Percentiles rank a stretch among this genome's conserved stretches.
Evolutionary conservation across 2,113 vertebrate genomes (phyloP).

Genomic region (Mola mola): DNA sequence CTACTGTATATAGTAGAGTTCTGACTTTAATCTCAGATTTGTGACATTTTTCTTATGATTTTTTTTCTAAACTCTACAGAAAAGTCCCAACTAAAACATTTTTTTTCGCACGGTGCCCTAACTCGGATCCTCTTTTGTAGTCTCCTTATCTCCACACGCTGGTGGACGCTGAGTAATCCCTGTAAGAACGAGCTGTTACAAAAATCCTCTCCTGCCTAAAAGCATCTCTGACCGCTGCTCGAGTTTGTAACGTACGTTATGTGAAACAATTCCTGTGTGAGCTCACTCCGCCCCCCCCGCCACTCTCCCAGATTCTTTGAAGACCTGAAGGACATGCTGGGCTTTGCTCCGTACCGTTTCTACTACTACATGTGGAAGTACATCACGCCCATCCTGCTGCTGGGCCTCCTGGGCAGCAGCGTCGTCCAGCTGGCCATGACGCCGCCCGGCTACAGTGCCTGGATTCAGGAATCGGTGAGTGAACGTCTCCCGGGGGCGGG

Average conservation of each 20-base stretch:
- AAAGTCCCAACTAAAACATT: too few species aligned
- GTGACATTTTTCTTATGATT: too few species aligned
- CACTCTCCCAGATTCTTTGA: slow-evolving; percentile 89
- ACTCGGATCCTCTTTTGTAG: too few species aligned
- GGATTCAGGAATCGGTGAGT: slow-evolving; percentile 92
- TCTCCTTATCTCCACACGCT: not conserved
- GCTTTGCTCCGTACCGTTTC: slow-evolving; percentile 90
- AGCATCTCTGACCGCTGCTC: too few species aligned
- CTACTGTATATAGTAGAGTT: too few species aligned
- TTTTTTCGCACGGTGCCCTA: too few species aligned
- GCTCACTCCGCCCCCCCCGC: not conserved
- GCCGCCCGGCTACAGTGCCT: slow-evolving; percentile 93
- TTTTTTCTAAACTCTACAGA: too few species aligned
- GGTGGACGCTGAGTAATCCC: not conserved
- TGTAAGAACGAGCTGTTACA: not conserved
- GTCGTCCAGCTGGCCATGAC: slow-evolving; percentile 90
- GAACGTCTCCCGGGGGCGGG: not conserved
- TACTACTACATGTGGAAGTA: slow-evolving; percentile 99
- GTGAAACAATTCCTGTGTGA: too few species aligned
- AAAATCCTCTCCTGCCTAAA: not conserved
- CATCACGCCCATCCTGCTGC: slow-evolving; percentile 89
- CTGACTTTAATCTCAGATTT: too few species aligned
- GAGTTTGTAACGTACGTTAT: too few species aligned
- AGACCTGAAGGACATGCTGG: slow-evolving; percentile 96
- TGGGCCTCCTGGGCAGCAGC: slow-evolving; percentile 86